These are phyloP conservation scores for Heteromurus nitidus DNA, from an alignment of 2,888 invertebrate genomes.

Conservation along the genomic window DNA sequence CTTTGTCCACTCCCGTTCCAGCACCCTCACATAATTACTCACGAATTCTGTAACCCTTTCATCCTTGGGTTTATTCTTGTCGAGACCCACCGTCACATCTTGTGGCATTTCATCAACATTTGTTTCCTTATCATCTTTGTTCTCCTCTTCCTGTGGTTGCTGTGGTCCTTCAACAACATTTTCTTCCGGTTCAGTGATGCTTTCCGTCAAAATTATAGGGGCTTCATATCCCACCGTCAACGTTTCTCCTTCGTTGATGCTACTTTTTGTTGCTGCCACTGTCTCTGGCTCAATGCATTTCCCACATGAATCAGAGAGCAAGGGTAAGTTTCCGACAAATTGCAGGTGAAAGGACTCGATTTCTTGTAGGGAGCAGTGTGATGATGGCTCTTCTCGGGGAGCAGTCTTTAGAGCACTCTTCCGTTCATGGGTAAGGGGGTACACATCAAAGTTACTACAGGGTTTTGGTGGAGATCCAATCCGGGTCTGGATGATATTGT, in stretches of 20 bases:
- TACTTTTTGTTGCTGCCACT: not conserved
- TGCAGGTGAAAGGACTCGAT: slow-evolving; percentile 38
- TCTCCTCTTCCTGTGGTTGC: not conserved
- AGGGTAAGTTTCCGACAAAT: slow-evolving; percentile 20
- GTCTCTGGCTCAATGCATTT: too few relatives aligned
- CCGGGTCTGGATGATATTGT: too few relatives aligned
- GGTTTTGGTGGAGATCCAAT: too few relatives aligned
- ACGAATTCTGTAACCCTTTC: not conserved
- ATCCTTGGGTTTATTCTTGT: not conserved
- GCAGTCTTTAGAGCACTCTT: not conserved
- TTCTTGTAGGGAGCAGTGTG: not conserved
- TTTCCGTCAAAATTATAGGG: slow-evolving; percentile 4
- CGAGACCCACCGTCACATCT: not conserved
- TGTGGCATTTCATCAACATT: not conserved
- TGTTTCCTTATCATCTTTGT: not conserved
- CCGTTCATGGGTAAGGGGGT: not conserved
- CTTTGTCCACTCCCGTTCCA: slow-evolving; percentile 37
- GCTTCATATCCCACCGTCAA: not conserved
- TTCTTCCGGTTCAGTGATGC: too few relatives aligned
- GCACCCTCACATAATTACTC: slow-evolving; percentile 27
- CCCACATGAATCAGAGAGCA: not conserved
- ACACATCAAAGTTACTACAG: not conserved
- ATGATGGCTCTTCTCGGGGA: not conserved
- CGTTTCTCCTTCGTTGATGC: slow-evolving; percentile 4
- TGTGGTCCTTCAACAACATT: too few relatives aligned